Evolutionary conservation across 2,888 invertebrate species (phyloP), one percentile per base, ranked within the genome.

Genomic region (Chymomyza procnemis): DNA sequence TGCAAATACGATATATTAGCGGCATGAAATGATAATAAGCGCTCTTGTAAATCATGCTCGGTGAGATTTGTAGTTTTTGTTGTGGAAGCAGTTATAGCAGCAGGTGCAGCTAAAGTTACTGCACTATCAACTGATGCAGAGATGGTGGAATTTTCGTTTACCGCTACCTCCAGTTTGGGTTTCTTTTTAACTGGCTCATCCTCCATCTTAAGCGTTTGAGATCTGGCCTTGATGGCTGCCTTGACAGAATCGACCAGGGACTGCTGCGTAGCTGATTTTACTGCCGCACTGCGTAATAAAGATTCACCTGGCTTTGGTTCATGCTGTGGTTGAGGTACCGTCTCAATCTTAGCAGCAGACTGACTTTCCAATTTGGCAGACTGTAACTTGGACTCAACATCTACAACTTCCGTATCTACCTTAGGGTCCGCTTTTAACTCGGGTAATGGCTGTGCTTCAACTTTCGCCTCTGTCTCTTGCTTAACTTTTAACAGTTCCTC

Each of bases 21-120:
- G 1, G 93, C 93, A 84, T 94, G 93, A 87, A 94, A 94, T 46
- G 93, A 93, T 78, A 93, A 92, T 71, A 93, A 91, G 74, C 93
- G 93, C 78, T 93, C 93, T 81, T 93, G 93, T 64, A 93, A 93
- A 78, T 93, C 93, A 74, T 93, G 93, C 78, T 93, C 90, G n/a
- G 90, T 88, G 1, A 90, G 81, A 55, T 85, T 88, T 54, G 67
- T 22, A 50, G 59, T 48, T 55, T 52, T 30, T 21, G 65, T 26
- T 9, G 60, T 4, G 16, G 69, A 5, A 1, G 63, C 26, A 56
- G 54, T 18, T 34, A 58, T 22, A 18, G 60, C 26, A 22, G 52
- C 14, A 54, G 64, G 54, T 14, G 55, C 34, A 41, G 34, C 14
- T n/a, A n/a, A 3, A 16, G 2, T 4, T 2, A 57, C n/a, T 59